Conservation (phyloP, 2,797 vertebrate species). For the Parauchenoglanis ngamensis region DNA sequence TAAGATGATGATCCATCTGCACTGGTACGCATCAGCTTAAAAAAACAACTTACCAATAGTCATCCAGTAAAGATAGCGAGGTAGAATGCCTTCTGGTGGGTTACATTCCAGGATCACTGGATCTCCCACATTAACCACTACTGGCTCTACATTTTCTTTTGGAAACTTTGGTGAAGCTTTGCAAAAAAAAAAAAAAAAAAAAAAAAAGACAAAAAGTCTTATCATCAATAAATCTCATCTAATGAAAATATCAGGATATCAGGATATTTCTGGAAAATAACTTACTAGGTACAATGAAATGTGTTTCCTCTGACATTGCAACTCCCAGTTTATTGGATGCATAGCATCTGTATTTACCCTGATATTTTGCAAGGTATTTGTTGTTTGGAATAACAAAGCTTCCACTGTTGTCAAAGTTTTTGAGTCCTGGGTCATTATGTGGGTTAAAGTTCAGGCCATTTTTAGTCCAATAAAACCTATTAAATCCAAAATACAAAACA, state of each 20-base stretch:
- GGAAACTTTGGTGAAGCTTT: slow-evolving; percentile 87
- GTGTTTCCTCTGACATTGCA: slow-evolving; percentile 87
- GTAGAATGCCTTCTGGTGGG: slow-evolving; percentile 85
- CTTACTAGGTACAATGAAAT: slow-evolving; percentile 86
- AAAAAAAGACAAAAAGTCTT: not conserved
- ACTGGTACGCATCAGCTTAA: not conserved
- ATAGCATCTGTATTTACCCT: slow-evolving; percentile 89
- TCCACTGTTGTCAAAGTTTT: slow-evolving; percentile 71
- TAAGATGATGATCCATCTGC: not conserved
- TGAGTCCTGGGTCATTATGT: slow-evolving; percentile 67
- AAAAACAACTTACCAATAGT: slow-evolving; percentile 80
- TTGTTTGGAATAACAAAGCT: slow-evolving; percentile 82
- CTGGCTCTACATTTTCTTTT: slow-evolving; percentile 80
- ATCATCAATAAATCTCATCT: not conserved
- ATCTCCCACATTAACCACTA: slow-evolving; percentile 84
- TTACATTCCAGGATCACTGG: slow-evolving; percentile 84
- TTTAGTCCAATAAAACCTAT: slow-evolving; percentile 90
- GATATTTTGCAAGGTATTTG: slow-evolving; percentile 74
- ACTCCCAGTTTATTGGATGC: slow-evolving; percentile 86
- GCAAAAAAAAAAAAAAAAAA: not conserved
- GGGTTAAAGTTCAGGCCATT: slow-evolving; percentile 81
- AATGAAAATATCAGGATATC: not conserved
- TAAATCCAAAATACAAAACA: slow-evolving; percentile 14
- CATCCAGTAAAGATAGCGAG: slow-evolving; percentile 92
- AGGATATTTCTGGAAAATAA: not conserved